Evolutionary conservation across 2,888 invertebrate species (phyloP).

Genomic region (Drosophila hamatofila): DNA sequence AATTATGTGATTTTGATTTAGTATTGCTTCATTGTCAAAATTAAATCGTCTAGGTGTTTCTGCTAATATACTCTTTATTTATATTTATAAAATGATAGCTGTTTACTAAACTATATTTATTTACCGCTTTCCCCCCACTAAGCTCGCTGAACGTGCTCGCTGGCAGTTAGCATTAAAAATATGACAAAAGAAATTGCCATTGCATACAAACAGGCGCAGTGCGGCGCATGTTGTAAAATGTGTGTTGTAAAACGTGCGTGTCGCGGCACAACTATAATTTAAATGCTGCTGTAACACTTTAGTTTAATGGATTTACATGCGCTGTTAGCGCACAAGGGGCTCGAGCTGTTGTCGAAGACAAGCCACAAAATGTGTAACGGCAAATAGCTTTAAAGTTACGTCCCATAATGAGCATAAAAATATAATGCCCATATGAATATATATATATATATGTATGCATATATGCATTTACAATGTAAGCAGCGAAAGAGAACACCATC

Average conservation of each 20-base stretch:
- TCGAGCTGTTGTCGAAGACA: slow-evolving; percentile 13
- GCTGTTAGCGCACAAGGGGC: slow-evolving; percentile 22
- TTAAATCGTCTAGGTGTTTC: not conserved
- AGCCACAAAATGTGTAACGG: slow-evolving; percentile 43
- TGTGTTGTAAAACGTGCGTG: slow-evolving; percentile 59
- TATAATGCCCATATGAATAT: slow-evolving; percentile 46
- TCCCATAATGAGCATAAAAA: slow-evolving; percentile 66
- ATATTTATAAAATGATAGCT: not conserved
- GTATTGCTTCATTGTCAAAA: not conserved
- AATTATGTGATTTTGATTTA: too few relatives aligned
- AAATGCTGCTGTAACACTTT: slow-evolving; percentile 59
- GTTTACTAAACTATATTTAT: not conserved
- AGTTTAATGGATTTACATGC: slow-evolving; percentile 57
- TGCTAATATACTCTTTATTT: not conserved
- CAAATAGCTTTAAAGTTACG: slow-evolving; percentile 65
- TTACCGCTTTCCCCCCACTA: not conserved
- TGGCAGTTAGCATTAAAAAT: slow-evolving; percentile 8
- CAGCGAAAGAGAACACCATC: slow-evolving; percentile 31
- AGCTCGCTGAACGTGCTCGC: not conserved
- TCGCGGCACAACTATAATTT: slow-evolving; percentile 50
- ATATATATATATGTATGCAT: not conserved
- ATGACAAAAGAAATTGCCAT: slow-evolving; percentile 11
- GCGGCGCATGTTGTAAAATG: slow-evolving; percentile 33
- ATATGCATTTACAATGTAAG: slow-evolving; percentile 22
- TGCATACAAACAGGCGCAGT: slow-evolving; percentile 28